A percentile compares a stretch with the other conserved stretches of the same genome.
These are phyloP conservation scores for Drosophila setosimentum DNA, from an alignment of 2,888 invertebrate species.

Conservation along the genomic window DNA sequence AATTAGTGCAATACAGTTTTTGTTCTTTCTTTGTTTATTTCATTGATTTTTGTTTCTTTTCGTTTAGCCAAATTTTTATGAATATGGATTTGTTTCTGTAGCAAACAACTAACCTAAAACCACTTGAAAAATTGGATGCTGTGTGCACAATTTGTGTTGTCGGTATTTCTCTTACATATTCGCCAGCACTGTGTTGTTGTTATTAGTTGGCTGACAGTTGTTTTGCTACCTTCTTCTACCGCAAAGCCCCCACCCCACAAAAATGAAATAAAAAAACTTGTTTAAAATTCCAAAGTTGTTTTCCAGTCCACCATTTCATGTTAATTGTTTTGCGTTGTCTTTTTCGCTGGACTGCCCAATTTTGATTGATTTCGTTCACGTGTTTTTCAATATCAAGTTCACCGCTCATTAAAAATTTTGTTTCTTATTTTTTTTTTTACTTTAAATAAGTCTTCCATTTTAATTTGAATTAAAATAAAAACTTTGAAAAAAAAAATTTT, in stretches of 20 bases:
- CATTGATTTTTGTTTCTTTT: conserved; percentile 2
- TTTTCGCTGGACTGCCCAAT: conserved; percentile 25
- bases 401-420: conserved; percentile 21
- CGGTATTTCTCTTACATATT: conserved; percentile 54
- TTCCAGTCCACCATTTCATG: conserved; percentile 48
- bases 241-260: conserved; percentile 2
- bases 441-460: conserved; percentile 50
- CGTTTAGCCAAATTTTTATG: conserved; percentile 19
- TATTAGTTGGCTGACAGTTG: conserved; percentile 9
- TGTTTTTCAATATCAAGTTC: conserved; percentile 60
- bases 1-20: conserved; percentile 56
- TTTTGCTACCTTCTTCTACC: conserved; percentile 23
- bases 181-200: conserved; percentile 13
- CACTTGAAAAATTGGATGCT: conserved; percentile 39
- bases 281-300: conserved; percentile 57
- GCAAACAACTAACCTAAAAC: background rate
- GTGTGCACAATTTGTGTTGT: conserved; percentile 31
- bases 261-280: conserved; percentile 36
- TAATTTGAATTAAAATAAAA: conserved; percentile 25
- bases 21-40: background rate
- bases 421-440: conserved; percentile 34
- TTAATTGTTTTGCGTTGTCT: conserved; percentile 57
- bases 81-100: conserved; percentile 9
- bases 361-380: conserved; percentile 56
- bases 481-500: conserved; percentile 37